phyloP scores from a whole-genome alignment of 1,140 invertebrate genomes.

The Reticulitermes speratus region DNA sequence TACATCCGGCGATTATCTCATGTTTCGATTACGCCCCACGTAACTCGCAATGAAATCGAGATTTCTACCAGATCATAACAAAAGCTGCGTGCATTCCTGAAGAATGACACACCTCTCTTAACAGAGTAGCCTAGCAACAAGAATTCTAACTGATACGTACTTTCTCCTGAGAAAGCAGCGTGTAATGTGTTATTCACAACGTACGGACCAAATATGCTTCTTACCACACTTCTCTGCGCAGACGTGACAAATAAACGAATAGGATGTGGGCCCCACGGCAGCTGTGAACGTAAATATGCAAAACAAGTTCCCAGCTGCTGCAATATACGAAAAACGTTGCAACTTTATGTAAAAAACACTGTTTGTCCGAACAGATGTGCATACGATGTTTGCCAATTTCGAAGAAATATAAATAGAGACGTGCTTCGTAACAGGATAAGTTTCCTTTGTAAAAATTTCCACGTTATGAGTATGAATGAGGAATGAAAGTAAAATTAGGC shows the following conservation, averaged over 20 bases:
- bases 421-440: too few relatives aligned
- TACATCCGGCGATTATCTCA: not conserved
- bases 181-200: not conserved
- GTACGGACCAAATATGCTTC: too few relatives aligned
- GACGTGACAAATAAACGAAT: not conserved
- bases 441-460: too few relatives aligned
- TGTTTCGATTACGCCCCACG: not conserved
- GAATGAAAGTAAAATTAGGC: too few relatives aligned
- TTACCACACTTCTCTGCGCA: not conserved
- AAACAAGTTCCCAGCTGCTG: conserved; percentile 1
- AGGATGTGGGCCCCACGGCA: not conserved
- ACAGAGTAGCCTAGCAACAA: not conserved
- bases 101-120: too few relatives aligned
- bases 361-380: too few relatives aligned
- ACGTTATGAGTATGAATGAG: too few relatives aligned
- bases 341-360: too few relatives aligned
- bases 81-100: not conserved
- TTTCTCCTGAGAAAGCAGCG: not conserved
- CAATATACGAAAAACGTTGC: not conserved
- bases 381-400: too few relatives aligned
- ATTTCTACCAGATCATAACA: not conserved
- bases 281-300: not conserved
- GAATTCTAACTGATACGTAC: not conserved
- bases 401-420: too few relatives aligned
- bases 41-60: too few relatives aligned